phyloP scores from a whole-genome alignment of 1,140 invertebrate species.

The Agrilus planipennis region DNA sequence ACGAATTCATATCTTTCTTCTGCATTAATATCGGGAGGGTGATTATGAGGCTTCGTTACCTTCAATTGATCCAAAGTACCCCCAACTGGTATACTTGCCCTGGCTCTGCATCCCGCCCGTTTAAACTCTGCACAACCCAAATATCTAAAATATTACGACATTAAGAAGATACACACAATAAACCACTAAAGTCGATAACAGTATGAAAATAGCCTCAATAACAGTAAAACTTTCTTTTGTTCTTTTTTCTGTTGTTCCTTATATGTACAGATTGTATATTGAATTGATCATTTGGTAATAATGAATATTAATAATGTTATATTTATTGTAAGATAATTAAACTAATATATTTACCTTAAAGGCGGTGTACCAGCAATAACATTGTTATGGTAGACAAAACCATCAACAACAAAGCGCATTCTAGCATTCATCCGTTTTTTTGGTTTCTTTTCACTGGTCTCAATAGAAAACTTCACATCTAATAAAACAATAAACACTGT shows the following conservation, averaged over 20 bases:
- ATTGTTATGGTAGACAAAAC: constrained; percentile 25
- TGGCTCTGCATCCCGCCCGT: constrained; percentile 17
- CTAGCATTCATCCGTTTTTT: constrained; percentile 13
- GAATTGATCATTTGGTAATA: too few relatives aligned
- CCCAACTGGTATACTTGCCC: constrained; percentile 20
- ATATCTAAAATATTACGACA: constrained; percentile 18
- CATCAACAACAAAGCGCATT: constrained; percentile 18
- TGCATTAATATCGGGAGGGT: constrained; percentile 19
- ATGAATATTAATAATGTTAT: too few relatives aligned
- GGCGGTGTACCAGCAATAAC: constrained; percentile 20
- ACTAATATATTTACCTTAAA: constrained; percentile 25
- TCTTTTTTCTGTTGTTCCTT: too few relatives aligned
- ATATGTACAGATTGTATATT: too few relatives aligned
- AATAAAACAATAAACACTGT: constrained; percentile 10
- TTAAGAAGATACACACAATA: too few relatives aligned
- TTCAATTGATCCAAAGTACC: constrained; percentile 13
- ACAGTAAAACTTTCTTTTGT: too few relatives aligned
- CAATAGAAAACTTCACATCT: background rate
- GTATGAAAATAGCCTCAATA: too few relatives aligned
- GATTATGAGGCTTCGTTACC: constrained; percentile 22
- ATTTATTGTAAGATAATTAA: too few relatives aligned
- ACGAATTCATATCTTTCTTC: constrained; percentile 18
- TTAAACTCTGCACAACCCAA: constrained; percentile 19
- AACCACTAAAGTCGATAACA: too few relatives aligned
- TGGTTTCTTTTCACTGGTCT: constrained; percentile 2